Evolutionary conservation across 2,797 vertebrate species (phyloP).

Genomic region (Crocidura indochinensis): DNA sequence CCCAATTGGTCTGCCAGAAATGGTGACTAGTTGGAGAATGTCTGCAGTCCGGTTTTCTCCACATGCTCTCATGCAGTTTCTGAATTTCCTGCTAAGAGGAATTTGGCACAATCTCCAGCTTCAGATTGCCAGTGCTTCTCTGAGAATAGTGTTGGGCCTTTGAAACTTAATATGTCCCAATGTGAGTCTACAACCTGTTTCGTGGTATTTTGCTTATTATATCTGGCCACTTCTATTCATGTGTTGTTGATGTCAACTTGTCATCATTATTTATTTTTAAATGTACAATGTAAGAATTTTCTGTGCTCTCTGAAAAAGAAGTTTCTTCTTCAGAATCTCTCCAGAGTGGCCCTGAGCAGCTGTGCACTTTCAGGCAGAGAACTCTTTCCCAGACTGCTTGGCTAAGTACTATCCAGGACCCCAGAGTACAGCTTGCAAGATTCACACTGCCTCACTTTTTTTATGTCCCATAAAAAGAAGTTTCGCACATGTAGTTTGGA

Average conservation of each 20-base stretch:
- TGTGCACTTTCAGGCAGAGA: no score
- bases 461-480: no score
- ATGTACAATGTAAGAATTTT: conserved; percentile 50
- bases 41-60: neutral
- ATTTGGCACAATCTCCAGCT: neutral
- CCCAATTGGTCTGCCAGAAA: neutral
- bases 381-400: no score
- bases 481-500: conserved; percentile 30
- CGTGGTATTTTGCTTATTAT: neutral
- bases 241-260: neutral
- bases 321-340: no score
- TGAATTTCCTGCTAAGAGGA: conserved; percentile 4
- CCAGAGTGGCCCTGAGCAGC: no score
- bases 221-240: neutral
- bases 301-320: neutral
- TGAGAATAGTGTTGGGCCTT: neutral
- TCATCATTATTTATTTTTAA: conserved; percentile 61
- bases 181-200: neutral
- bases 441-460: no score
- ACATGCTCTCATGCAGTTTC: neutral
- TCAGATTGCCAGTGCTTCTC: accelerated
- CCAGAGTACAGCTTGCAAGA: no score
- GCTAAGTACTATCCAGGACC: no score
- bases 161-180: conserved; percentile 40
- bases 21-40: neutral